Base-by-base conservation (phyloP, 2,888 invertebrate genomes). In the Carterocephalus palaemon region DNA sequence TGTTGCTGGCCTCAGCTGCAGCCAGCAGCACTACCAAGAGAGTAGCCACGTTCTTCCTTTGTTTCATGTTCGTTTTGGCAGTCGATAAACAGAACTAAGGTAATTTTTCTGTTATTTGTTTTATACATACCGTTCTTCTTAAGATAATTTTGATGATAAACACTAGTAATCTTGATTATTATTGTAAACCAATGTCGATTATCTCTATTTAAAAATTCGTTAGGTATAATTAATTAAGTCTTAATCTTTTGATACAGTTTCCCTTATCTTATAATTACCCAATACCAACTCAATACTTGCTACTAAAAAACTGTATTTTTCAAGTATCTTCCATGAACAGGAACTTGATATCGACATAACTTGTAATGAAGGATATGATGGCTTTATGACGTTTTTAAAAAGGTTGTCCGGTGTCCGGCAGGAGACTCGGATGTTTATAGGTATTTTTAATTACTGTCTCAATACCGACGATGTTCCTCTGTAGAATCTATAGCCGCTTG, bases 1-100 rank as follows among this genome's bases (percentile, higher is more conserved):
- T 49, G 28, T 58, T 39, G 49, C 64, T 64, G 5, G 74, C 81
- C 45, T 75, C 67, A n/a, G 75, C 74, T 8, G 64, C 70, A 9
- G 61, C 70, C 47, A 77, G 59, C 58, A 75, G 48, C 33, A 68
- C 48, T 7, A 66, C 66, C 40, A 83, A 31, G 10, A 69, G 50
- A 52, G 74, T 47, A 10, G 70, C 72, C 32, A 57, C 64, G 38
- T 70, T 70, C 57, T 68, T 75, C 48, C 59, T 68, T 52, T 64
- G 54, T 73, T 78, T 76, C 53, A 51, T 75, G 52, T 34, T 54
- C 20, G n/a, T n/a, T n/a, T n/a, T n/a, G n/a, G n/a, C 45, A 37
- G 39, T 33, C 40, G 8, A 5, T 8, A 20, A 4, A 43, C 10
- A 10, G 16, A 20, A 54, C 54, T 45, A 24, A 32, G 47, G 46